Conservation (phyloP, 2,113 vertebrate genomes). For the Zapornia atra region DNA sequence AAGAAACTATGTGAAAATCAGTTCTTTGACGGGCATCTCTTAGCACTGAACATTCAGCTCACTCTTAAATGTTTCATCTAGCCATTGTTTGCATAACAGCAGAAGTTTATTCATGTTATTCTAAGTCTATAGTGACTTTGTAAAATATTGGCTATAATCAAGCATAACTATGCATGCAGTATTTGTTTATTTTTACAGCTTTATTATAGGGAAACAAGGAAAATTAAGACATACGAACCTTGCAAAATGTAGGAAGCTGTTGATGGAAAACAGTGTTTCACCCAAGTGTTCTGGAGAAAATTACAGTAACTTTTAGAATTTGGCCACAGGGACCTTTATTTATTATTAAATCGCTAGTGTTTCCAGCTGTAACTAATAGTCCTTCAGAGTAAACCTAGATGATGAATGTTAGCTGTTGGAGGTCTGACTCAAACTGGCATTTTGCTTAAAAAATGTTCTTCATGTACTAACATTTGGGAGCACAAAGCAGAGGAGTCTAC, state of each 20-base stretch:
- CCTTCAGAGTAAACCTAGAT: background rate
- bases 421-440: background rate
- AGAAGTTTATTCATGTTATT: background rate
- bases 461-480: background rate
- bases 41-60: background rate
- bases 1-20: conserved; percentile 14
- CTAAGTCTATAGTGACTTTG: background rate
- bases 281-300: background rate
- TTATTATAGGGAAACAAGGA: background rate
- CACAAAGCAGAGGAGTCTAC: background rate
- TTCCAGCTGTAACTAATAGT: background rate
- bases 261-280: background rate
- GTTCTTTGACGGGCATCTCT: background rate
- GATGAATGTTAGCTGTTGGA: background rate
- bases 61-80: background rate
- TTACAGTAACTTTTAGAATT: background rate
- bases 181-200: background rate
- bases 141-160: background rate
- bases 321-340: background rate
- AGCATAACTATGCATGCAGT: background rate
- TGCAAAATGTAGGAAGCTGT: background rate
- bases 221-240: background rate
- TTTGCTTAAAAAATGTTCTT: background rate
- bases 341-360: background rate
- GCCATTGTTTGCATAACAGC: background rate